Base-by-base conservation (phyloP, 2,888 invertebrate species). In the Melanchra persicariae region DNA sequence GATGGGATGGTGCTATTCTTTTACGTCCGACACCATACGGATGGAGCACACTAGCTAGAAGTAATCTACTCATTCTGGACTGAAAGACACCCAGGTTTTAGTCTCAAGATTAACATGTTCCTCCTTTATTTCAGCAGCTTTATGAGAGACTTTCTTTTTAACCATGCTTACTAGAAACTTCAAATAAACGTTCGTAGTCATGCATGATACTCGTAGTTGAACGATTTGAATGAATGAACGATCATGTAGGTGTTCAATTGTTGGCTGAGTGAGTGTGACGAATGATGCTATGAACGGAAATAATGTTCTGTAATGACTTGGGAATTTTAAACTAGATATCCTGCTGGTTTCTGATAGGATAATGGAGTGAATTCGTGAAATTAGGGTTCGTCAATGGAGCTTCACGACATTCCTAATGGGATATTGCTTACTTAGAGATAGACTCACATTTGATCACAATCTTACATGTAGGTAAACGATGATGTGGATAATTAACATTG, bases 171-270 rank as follows among this genome's bases (percentile, higher is more conserved):
- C n/a, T 15, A 10, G 15, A 22, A 54, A 49, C 74, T 43, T 49
- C 45, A 52, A 26, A 24, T 19, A 9, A 68, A 59, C 40, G 40
- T 58, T 68, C 45, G 22, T 22, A 54, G 24, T 71, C 54, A 66
- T 43, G 30, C 12, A 37, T 37, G 15, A 15, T 40, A 40, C 40
- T 40, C 37, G 51, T 70, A 51, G 55, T 74, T 74, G 60, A 62
- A 66, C 37, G 63, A 69, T 66, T 66, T 60, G 61, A 79, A 68
- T 61, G 70, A 71, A 70, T 59, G 58, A 70, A 75, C 40, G 63
- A 78, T 26, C 58, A 75, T 78, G 85, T 84, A 81, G 85, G 83
- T 75, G 85, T 78, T 67, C 55, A 83, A 84, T 70, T 82, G 67
- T 58, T 67, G 49, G 72, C 37, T 62, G 67, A 84, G 62, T 70